Base-by-base conservation (phyloP, 1,140 invertebrate species). In the Leptopilina clavipes region DNA sequence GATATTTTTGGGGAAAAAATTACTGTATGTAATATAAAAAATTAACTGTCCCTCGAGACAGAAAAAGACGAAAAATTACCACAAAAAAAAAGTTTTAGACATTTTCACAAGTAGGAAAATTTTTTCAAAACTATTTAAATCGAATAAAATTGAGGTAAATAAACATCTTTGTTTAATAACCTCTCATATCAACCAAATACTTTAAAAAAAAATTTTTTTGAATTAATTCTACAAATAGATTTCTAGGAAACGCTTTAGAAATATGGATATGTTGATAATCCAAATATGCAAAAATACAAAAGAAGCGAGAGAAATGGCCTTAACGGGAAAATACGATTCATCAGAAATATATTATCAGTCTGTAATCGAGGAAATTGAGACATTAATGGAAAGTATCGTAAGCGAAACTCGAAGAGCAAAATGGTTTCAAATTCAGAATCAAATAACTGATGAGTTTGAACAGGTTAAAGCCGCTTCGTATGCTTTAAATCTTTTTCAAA, bases 271-370 rank as follows among this genome's bases (percentile, higher is more conserved):
- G 84, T 95, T 94, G 86, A 93, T 96, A 86, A 94, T 93, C 88
- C 96, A 97, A 92, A 97, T 97, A 89, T 95, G 94, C 92, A 96
- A 97, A 91, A 97, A 97, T 91, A 95, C 96, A 73, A 97, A 97
- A 91, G 91, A 98, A 86, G 98, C 96, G 44, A 92, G 98, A 82
- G 97, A 99, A 91, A 97, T 96, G 94, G 96, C 97, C 73, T 91
- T 99, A 78, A 94, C 97, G 86, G 97, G 97, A 9, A 98, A 98
- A 89, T 99, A 99, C 88, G 98, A 99, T 85, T 96, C 96, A 76
- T 96, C 97, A 10, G 92, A 94, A 82, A 96, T 99, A 65, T 98
- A 98, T 90, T 99, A 98, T 88, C 96, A 98, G 90, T 96, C 97
- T 70, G 96, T 97, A 5, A 92, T 98, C 31, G 95, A 97, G 88